Evolutionary conservation across 2,113 vertebrate species (phyloP).

Genomic region (Ochotona curzoniae): DNA sequence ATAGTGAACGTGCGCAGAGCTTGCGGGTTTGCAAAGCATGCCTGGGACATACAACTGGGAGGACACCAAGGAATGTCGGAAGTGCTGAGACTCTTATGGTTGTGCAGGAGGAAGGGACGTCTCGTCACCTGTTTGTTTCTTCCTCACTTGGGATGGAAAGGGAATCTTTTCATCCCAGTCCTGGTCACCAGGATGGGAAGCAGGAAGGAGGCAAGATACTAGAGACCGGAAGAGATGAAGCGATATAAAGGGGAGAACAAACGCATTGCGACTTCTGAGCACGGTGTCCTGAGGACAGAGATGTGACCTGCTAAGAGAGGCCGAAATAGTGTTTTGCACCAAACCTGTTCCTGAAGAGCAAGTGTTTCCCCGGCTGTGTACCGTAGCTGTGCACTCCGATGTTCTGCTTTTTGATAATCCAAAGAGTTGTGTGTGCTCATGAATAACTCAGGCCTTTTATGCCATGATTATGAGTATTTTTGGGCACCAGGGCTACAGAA

Average conservation of each 20-base stretch:
- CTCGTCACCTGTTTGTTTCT: background rate
- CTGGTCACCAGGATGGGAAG: background rate
- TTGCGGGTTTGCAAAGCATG: background rate
- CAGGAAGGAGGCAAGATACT: background rate
- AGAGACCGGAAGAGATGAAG: background rate
- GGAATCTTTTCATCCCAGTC: background rate
- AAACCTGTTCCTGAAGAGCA: background rate
- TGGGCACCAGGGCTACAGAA: background rate
- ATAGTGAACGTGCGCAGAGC: background rate
- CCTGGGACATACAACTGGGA: background rate
- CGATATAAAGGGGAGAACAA: background rate
- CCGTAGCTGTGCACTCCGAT: background rate
- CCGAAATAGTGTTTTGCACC: background rate
- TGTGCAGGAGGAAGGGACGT: background rate
- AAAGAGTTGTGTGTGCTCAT: background rate
- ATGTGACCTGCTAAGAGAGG: background rate
- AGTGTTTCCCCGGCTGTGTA: background rate
- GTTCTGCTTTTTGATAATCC: background rate
- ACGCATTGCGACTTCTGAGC: background rate
- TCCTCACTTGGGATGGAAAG: background rate
- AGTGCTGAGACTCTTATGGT: background rate
- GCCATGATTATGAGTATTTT: background rate
- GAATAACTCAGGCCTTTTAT: constrained; percentile 9
- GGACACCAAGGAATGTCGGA: background rate
- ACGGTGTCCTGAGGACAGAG: background rate